Conservation (phyloP, 92 coral and sea anemone genomes). For the Galaxea fascicularis region DNA sequence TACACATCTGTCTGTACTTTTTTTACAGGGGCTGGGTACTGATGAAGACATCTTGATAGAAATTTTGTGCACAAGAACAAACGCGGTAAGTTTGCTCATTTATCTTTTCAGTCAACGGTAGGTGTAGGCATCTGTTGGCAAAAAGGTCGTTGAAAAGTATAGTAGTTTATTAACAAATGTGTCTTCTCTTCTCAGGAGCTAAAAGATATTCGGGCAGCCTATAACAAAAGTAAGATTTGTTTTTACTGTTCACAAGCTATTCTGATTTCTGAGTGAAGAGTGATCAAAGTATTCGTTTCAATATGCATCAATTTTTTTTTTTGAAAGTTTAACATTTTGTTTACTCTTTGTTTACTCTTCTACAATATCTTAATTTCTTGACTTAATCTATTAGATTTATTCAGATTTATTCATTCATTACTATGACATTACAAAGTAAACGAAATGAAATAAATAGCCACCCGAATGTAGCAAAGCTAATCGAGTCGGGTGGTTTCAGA, state of each 20-base stretch:
- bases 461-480: too few species aligned
- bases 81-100: conserved; percentile 61
- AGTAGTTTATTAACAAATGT: not conserved
- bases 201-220: conserved; percentile 79
- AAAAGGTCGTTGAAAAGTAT: too few species aligned
- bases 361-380: too few species aligned
- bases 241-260: too few species aligned
- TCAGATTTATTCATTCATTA: too few species aligned
- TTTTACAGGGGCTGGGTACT: conserved; percentile 82
- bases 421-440: too few species aligned
- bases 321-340: too few species aligned
- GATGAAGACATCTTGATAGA: conserved; percentile 89
- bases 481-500: too few species aligned
- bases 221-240: conserved; percentile 73
- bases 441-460: too few species aligned
- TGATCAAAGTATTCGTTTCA: not conserved
- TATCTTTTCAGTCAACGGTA: not conserved
- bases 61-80: conserved; percentile 85
- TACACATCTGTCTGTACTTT: not conserved
- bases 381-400: too few species aligned
- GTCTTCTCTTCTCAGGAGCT: conserved; percentile 69
- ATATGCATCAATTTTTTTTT: not conserved
- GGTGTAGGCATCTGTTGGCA: not conserved
- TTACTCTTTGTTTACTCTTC: too few species aligned
- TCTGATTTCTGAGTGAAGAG: not conserved